Evolutionary conservation across 1,140 invertebrate species (phyloP).

Genomic region (Caenorhabditis remanei): DNA sequence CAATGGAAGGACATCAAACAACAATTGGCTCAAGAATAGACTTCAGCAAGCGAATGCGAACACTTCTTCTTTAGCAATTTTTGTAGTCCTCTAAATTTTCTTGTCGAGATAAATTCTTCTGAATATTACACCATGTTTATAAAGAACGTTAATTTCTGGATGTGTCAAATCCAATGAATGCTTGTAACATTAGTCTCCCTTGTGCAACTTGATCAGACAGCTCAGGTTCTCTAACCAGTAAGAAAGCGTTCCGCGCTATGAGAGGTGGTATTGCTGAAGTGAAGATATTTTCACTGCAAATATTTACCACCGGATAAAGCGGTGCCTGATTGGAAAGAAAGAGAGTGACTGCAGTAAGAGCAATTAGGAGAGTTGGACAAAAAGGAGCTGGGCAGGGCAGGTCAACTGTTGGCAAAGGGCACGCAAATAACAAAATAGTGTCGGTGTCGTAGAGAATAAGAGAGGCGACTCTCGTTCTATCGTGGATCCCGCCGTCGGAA

Average conservation of each 20-base stretch:
- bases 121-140: neutral
- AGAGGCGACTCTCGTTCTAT: neutral
- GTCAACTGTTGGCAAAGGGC: slow-evolving; percentile 30
- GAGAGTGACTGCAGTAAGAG: neutral
- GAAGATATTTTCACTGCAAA: slow-evolving; percentile 7
- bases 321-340: slow-evolving; percentile 27
- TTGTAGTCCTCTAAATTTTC: slow-evolving; percentile 34
- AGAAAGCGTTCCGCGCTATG: slow-evolving; percentile 13
- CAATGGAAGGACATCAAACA: slow-evolving; percentile 69
- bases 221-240: neutral
- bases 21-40: slow-evolving; percentile 46
- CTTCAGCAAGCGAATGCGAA: neutral
- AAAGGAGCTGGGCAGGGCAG: slow-evolving; percentile 53
- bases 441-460: neutral
- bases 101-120: slow-evolving; percentile 41
- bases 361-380: slow-evolving; percentile 18
- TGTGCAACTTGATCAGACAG: neutral
- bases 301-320: slow-evolving; percentile 42
- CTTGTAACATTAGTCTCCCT: neutral
- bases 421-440: slow-evolving; percentile 5
- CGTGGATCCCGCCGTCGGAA: neutral
- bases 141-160: neutral
- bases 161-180: slow-evolving; percentile 10
- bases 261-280: neutral
- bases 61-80: neutral